Base-by-base conservation (phyloP, 2,888 invertebrate genomes). In the Tuberolachnus salignus region DNA sequence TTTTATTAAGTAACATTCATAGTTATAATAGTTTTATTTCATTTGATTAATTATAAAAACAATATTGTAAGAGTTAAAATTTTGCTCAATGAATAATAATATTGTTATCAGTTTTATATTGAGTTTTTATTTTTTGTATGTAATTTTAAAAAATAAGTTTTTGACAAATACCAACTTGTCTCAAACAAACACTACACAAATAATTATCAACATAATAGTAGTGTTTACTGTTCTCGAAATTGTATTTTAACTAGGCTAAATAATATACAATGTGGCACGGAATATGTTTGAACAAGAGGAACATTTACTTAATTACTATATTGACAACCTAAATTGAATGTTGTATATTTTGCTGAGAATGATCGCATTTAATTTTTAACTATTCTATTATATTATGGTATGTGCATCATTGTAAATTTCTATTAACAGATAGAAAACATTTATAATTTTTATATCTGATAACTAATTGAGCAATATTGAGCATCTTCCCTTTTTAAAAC, bases 381-480 rank as follows among this genome's bases (percentile, higher is more conserved):
- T 16, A 16, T n/a, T n/a, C n/a, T 9, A 70, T 69, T 55, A 44
- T 21, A 34, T 34, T 34, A 21, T 19, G n/a, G 51, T 53, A 53
- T 44, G 21, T 64, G 42, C 16, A 53, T 16, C 6, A n/a, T 16
- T 46, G 46, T 23, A 53, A 9, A 21, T 42, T 21, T 57, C 16
- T 61, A 63, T 34, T 10, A 53, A 14, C 19, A 72, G 3, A 49
- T 4, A 64, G 14, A 44, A 59, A 13, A 11, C 16, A 23, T 57
- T 26, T 13, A 44, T 1, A 51, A 13, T 4, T 8, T 51, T 3
- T 44, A 0, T 44, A 53, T 74, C 23, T 53, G 59, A 69, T 59
- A 75, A 55, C 42, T 44, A 67, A 59, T 78, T 67, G 67, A 78
- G 69, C 69, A n/a, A 59, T 66, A 69, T 78, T 78, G 78, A 78